Evolutionary conservation across 2,888 invertebrate genomes (phyloP).

Genomic region (Nasonovia ribisnigri): DNA sequence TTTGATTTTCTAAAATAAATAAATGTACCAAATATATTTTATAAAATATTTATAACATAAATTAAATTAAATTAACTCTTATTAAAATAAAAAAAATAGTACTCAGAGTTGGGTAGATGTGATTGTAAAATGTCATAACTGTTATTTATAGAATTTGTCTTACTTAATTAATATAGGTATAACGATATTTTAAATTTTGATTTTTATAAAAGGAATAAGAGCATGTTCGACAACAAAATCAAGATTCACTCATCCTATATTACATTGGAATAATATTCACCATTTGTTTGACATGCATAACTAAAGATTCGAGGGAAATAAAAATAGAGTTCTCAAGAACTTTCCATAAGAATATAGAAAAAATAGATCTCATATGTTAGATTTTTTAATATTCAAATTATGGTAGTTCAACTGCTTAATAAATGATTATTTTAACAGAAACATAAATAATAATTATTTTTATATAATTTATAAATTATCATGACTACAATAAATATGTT

Average conservation of each 20-base stretch:
- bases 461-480: neutral
- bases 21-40: neutral
- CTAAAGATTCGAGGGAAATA: neutral
- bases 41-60: neutral
- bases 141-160: neutral
- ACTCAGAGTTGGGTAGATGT: neutral
- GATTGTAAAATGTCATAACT: neutral
- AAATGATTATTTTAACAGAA: neutral
- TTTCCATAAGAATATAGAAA: neutral
- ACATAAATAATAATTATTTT: neutral
- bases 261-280: neutral
- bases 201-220: neutral
- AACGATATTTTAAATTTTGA: neutral
- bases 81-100: neutral
- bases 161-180: neutral
- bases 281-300: neutral
- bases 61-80: neutral
- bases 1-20: neutral
- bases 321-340: neutral
- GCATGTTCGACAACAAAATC: neutral
- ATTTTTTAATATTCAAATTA: neutral
- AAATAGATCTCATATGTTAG: neutral
- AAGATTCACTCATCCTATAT: neutral
- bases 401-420: neutral
- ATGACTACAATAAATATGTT: neutral